These are phyloP conservation scores for Hiodon alosoides DNA, from an alignment of 2,113 vertebrate species.

Conservation along the genomic window DNA sequence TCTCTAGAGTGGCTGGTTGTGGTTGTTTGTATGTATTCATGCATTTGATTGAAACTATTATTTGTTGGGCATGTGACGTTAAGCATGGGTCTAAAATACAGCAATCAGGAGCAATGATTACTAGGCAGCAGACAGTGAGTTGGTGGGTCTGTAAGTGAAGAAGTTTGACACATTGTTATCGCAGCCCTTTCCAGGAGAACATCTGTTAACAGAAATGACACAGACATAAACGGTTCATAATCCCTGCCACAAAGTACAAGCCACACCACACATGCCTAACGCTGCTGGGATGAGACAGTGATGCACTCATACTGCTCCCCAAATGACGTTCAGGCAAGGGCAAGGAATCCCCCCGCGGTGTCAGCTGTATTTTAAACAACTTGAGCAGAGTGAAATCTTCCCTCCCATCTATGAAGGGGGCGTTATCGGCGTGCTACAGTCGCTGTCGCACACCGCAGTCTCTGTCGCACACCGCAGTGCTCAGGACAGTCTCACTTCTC, in stretches of 20 bases:
- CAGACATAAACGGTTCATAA: not conserved
- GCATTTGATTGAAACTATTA: too few species aligned
- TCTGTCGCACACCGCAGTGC: conserved; percentile 28
- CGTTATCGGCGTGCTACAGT: conserved; percentile 47
- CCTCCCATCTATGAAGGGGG: conserved; percentile 23
- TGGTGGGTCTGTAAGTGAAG: not conserved
- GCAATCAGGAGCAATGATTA: not conserved
- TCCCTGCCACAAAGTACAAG: conserved; percentile 1
- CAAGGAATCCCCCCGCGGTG: not conserved
- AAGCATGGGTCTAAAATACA: too few species aligned
- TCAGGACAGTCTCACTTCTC: conserved; percentile 35
- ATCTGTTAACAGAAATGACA: not conserved
- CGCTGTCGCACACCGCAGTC: conserved; percentile 39
- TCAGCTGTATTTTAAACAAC: conserved; percentile 26
- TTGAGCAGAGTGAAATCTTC: conserved; percentile 24
- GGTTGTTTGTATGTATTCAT: too few species aligned
- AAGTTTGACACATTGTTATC: not conserved
- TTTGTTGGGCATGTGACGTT: too few species aligned
- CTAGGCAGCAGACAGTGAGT: not conserved
- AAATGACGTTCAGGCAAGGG: not conserved
- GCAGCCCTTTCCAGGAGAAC: not conserved
- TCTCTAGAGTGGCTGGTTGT: too few species aligned
- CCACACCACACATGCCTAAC: not conserved
- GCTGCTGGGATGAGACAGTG: conserved; percentile 1
- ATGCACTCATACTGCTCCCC: not conserved